Evolutionary conservation across 2,113 vertebrate species (phyloP).

Genomic region (Sinosuthora webbiana): DNA sequence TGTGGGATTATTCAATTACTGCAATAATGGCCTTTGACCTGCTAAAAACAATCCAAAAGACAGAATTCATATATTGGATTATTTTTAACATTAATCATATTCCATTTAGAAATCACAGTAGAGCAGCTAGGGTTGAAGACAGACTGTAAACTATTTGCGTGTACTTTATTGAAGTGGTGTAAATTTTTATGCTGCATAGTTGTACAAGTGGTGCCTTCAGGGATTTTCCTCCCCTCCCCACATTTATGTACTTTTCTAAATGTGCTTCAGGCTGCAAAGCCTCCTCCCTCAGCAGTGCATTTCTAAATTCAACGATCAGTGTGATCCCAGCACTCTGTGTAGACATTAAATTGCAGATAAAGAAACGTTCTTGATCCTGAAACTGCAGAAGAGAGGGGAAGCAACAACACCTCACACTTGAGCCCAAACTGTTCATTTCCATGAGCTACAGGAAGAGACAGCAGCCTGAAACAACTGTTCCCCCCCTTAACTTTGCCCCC

Average conservation of each 20-base stretch:
- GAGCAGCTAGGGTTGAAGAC: not conserved
- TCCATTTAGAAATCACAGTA: slow-evolving; percentile 37
- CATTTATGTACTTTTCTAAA: not conserved
- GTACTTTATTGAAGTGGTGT: not conserved
- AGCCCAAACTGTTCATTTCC: not conserved
- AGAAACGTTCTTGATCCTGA: not conserved
- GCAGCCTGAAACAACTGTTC: not conserved
- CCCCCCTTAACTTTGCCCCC: not conserved
- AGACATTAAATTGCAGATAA: not conserved
- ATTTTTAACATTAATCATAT: slow-evolving; percentile 47
- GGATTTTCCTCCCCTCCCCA: not conserved
- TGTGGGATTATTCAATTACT: slow-evolving; percentile 63
- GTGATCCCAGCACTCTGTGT: not conserved
- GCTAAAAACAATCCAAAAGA: slow-evolving; percentile 44
- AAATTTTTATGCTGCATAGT: not conserved
- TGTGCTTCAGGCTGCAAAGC: not conserved
- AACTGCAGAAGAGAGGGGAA: not conserved
- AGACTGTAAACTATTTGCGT: slow-evolving; percentile 6
- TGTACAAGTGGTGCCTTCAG: not conserved
- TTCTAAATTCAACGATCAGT: fast-evolving
- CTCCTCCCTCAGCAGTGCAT: not conserved
- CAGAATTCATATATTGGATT: slow-evolving; percentile 48
- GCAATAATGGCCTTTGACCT: slow-evolving; percentile 56
- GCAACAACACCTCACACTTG: not conserved
- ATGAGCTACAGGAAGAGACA: not conserved